A percentile compares a stretch with the other conserved stretches of the same genome.
Evolutionary conservation across 2,888 invertebrate genomes (phyloP).

Genomic region (Mesochorus sp.): DNA sequence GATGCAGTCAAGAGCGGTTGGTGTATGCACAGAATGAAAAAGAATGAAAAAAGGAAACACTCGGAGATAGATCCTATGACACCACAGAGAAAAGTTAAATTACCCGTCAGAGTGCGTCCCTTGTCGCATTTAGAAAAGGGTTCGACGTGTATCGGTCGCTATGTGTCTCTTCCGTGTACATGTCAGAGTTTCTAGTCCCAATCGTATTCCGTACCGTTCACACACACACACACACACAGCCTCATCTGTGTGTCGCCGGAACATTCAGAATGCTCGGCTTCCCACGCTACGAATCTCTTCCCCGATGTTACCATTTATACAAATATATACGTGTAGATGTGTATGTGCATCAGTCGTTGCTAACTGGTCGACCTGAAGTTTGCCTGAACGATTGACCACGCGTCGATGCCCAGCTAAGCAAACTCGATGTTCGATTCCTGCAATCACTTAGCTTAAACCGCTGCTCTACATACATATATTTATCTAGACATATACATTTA

Average conservation of each 20-base stretch:
- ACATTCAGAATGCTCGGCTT: constrained; percentile 39
- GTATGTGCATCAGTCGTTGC: neutral
- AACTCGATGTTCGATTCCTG: neutral
- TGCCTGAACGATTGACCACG: neutral
- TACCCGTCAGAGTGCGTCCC: constrained; percentile 23
- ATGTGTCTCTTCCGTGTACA: neutral
- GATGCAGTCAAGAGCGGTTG: constrained; percentile 23
- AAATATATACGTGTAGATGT: neutral
- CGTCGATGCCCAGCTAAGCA: neutral
- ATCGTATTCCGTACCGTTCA: constrained; percentile 1
- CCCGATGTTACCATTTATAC: neutral
- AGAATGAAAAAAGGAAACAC: constrained; percentile 6
- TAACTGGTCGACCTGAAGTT: no score
- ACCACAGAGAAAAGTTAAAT: constrained; percentile 23
- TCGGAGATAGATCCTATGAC: neutral
- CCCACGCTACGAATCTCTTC: constrained; percentile 45
- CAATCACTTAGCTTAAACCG: neutral
- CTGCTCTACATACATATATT: neutral
- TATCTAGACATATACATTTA: no score
- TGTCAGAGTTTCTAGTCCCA: neutral
- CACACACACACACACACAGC: constrained; percentile 4
- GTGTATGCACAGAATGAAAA: constrained; percentile 28
- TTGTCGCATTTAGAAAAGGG: constrained; percentile 22
- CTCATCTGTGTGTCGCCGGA: constrained; percentile 15
- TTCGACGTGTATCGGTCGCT: constrained; percentile 8